A percentile compares a stretch with the other conserved stretches of the same genome.
Evolutionary conservation across 2,888 invertebrate species (phyloP).

Genomic region (Bombylius major): DNA sequence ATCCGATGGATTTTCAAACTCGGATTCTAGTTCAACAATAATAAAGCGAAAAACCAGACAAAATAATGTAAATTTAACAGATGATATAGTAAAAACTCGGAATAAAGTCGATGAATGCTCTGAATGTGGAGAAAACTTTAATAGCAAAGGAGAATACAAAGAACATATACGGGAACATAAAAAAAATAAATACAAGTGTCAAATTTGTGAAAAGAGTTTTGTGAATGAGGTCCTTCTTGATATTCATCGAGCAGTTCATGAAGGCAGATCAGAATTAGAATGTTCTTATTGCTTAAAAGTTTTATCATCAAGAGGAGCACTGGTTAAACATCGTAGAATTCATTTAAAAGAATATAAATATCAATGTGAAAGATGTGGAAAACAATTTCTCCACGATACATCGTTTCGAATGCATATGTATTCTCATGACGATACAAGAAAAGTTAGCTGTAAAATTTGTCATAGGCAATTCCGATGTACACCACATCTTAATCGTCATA

Average conservation of each 20-base stretch:
- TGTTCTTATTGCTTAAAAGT: conserved; percentile 40
- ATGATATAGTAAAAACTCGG: too few species aligned
- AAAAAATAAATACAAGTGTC: conserved; percentile 20
- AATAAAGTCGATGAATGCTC: background rate
- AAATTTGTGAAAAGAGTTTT: conserved; percentile 41
- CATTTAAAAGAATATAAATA: conserved; percentile 39
- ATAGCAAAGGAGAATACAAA: background rate
- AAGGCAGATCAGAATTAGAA: conserved; percentile 37
- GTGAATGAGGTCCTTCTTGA: conserved; percentile 39
- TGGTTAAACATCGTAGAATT: conserved; percentile 41
- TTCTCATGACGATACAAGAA: conserved; percentile 23
- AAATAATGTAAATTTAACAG: too few species aligned
- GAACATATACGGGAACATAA: conserved; percentile 7
- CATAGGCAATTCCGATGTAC: conserved; percentile 29
- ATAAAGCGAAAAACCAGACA: too few species aligned
- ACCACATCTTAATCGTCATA: conserved; percentile 34
- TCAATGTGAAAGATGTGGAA: conserved; percentile 37
- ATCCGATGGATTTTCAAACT: too few species aligned
- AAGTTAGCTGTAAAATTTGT: conserved; percentile 21
- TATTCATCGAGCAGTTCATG: conserved; percentile 41
- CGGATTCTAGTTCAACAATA: too few species aligned
- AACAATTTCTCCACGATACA: conserved; percentile 35
- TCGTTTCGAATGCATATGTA: conserved; percentile 36
- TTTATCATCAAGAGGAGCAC: conserved; percentile 42
- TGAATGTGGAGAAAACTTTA: background rate